phyloP scores from a whole-genome alignment of 2,888 invertebrate genomes.

The Sarcophaga subvicina region DNA sequence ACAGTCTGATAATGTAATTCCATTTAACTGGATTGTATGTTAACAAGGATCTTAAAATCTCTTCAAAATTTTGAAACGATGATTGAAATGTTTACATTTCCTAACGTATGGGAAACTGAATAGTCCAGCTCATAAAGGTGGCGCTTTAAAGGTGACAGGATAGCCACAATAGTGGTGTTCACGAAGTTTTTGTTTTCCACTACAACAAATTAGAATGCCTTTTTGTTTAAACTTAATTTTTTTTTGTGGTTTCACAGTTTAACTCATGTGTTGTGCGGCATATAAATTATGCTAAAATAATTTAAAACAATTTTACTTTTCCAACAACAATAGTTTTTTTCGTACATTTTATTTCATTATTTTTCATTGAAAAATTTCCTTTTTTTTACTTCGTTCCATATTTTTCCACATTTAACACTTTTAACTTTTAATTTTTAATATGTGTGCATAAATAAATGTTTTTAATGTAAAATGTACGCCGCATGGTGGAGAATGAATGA shows the following conservation, averaged over 20 bases:
- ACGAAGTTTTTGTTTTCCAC: not conserved
- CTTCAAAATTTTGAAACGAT: too few relatives aligned
- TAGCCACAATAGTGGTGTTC: too few relatives aligned
- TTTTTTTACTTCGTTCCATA: not conserved
- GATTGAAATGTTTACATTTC: too few relatives aligned
- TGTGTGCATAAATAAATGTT: slow-evolving; percentile 64
- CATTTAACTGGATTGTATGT: too few relatives aligned
- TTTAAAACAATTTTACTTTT: slow-evolving; percentile 61
- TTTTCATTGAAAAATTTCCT: too few relatives aligned
- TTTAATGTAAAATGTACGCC: slow-evolving; percentile 46
- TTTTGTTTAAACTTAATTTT: not conserved
- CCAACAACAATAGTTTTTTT: not conserved
- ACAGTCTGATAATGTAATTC: too few relatives aligned
- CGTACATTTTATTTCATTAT: not conserved
- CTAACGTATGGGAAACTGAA: too few relatives aligned
- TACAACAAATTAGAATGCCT: not conserved
- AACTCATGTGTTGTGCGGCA: not conserved
- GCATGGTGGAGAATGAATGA: slow-evolving; percentile 9
- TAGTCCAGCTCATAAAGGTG: too few relatives aligned
- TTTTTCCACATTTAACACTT: slow-evolving; percentile 64
- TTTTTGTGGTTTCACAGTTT: not conserved
- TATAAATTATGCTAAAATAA: slow-evolving; percentile 54
- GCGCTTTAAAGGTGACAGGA: too few relatives aligned
- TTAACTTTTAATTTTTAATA: slow-evolving; percentile 65
- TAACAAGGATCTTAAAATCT: too few relatives aligned